Base-by-base conservation (phyloP, 2,797 vertebrate species). In the Garrulus glandarius region DNA sequence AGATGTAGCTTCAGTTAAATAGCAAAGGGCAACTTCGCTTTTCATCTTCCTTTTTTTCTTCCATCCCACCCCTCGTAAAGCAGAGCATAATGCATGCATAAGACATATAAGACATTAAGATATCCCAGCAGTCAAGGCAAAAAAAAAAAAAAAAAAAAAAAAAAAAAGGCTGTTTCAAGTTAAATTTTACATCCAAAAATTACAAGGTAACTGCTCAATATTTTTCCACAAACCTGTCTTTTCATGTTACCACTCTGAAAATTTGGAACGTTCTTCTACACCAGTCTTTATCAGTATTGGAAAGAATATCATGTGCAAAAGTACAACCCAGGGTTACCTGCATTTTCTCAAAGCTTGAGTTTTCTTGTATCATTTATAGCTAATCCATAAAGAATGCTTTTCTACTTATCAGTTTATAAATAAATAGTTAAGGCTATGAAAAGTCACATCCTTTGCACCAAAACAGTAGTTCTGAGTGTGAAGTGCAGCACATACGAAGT, bases 1-100 rank as follows among this genome's bases (percentile, higher is more conserved):
- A 55, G 26, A 76, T 15, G 20, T 13, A 49, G 34, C 39, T 65
- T 84, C 21, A 89, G 43, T 26, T 74, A 60, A 88, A 52, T 23
- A 71, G 30, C 41, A 60, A 88, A 59, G 6, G 4, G 22, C 39
- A 91, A 60, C 81, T 64, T 94, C 50, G 60, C 53, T 77, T 88
- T 82, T 70, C 11, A 61, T 39, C 44, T 79, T 76, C 53, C 53
- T 59, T 57, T 37, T 74, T 44, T 30, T 3, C 18, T n/a, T 9
- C 15, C 7, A 8, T 36, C 7, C 10, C 9, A 71, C 6, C 6
- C 5, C 10, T 80, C 0, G 0, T 24, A 81, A 90, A 77, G 41
- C 39, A 84, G 29, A 84, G 21, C 24, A 44, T 26, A 72, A 49
- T 47, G 22, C 23, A 82, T 6, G 3, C 46, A 3, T 6, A 20